Conservation (phyloP, 2,797 vertebrate species). For the Hirundo rustica region DNA sequence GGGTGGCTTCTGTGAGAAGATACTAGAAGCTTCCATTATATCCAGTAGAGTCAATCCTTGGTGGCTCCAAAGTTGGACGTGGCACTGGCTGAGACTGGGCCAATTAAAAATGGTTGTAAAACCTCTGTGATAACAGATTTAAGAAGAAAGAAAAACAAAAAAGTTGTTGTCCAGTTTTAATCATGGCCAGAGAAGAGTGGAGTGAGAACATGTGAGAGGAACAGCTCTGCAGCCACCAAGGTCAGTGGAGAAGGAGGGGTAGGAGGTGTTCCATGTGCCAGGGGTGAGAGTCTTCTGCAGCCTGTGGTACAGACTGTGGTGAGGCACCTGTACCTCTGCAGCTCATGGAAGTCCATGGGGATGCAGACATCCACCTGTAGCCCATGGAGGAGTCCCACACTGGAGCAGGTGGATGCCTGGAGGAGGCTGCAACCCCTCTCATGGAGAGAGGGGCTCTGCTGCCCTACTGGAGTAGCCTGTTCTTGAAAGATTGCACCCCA, state of each 20-base stretch:
- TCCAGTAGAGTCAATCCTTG: neutral
- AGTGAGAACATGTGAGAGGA: neutral
- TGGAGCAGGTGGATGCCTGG: neutral
- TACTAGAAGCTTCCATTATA: neutral
- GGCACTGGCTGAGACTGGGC: neutral
- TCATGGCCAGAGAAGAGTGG: accelerated
- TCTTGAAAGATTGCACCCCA: neutral
- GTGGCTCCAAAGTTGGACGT: accelerated
- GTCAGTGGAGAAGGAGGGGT: neutral
- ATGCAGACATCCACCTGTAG: neutral
- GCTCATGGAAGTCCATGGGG: accelerated
- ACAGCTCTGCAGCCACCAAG: neutral
- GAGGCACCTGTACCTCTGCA: neutral
- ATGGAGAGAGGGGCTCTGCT: neutral
- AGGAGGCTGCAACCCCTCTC: neutral
- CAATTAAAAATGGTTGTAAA: neutral
- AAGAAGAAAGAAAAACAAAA: neutral
- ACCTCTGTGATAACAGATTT: neutral
- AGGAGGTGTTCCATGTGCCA: accelerated
- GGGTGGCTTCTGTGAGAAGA: neutral
- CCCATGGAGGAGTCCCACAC: neutral
- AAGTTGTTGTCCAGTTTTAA: neutral
- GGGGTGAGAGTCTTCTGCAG: neutral
- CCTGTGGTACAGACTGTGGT: accelerated
- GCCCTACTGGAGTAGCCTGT: neutral